These are phyloP conservation scores for Anthopleura xanthogrammica DNA, from an alignment of 92 coral and sea anemone species.

Conservation along the genomic window DNA sequence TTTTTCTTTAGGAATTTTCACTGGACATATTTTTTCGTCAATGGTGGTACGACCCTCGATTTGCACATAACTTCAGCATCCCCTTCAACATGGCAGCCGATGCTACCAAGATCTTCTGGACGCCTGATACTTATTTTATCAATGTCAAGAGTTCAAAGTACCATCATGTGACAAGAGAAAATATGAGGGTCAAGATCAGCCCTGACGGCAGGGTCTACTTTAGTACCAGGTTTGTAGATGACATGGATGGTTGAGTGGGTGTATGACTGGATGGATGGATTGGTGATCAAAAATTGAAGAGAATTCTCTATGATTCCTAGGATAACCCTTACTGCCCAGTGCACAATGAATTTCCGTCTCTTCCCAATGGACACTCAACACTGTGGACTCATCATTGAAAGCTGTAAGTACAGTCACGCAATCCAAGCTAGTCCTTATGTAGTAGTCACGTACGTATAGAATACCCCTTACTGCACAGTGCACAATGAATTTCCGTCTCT, in stretches of 20 bases:
- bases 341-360: conserved; percentile 72
- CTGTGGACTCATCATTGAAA: conserved; percentile 64
- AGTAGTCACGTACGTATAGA: conserved; percentile 11
- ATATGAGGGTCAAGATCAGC: conserved; percentile 88
- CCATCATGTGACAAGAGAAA: conserved; percentile 87
- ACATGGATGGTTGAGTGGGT: background rate
- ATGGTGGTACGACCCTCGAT: conserved; percentile 95
- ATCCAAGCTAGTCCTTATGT: background rate
- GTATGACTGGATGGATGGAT: too few relatives aligned
- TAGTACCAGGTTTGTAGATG: conserved; percentile 64
- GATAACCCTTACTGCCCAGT: conserved; percentile 67
- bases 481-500: conserved; percentile 67
- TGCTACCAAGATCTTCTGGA: conserved; percentile 89
- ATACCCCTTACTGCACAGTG: conserved; percentile 69
- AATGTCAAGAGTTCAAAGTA: conserved; percentile 84
- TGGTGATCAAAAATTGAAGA: background rate
- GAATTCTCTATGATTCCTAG: conserved; percentile 14
- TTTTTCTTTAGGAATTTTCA: conserved; percentile 72
- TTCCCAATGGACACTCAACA: conserved; percentile 74
- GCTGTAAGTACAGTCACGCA: conserved; percentile 50
- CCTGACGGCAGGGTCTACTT: conserved; percentile 77
- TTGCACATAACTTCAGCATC: conserved; percentile 83
- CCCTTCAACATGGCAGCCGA: conserved; percentile 96
- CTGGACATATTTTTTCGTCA: conserved; percentile 98
- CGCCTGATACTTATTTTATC: conserved; percentile 95